These are phyloP conservation scores for Nemopilema nomurai DNA, from an alignment of 30 jellyfish, hydroid and myxozoan genomes.

Conservation along the genomic window DNA sequence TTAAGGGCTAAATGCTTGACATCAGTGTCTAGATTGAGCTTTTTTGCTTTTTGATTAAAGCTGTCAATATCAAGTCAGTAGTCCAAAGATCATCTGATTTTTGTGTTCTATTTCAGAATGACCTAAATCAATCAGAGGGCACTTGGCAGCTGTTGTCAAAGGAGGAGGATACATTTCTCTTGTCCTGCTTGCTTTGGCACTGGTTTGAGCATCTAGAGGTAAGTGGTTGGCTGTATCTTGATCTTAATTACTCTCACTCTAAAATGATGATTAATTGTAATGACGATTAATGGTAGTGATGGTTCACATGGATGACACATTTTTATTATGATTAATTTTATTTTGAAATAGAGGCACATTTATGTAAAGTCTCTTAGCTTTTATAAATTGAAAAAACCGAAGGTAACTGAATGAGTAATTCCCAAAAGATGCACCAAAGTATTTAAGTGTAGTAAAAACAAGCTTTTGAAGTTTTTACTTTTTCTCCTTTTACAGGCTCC, in stretches of 20 bases:
- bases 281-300: too few species aligned
- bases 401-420: too few species aligned
- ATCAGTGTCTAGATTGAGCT: too few species aligned
- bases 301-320: too few species aligned
- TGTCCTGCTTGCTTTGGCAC: constrained; percentile 74
- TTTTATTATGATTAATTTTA: too few species aligned
- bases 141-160: constrained; percentile 50
- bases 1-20: background rate
- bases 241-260: background rate
- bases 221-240: background rate
- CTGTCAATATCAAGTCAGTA: background rate
- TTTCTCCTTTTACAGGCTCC: constrained; percentile 57
- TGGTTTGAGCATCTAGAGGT: constrained; percentile 88
- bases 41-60: background rate
- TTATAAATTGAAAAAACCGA: too few species aligned
- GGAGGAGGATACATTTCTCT: constrained; percentile 47
- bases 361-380: too few species aligned
- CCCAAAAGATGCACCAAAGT: too few species aligned
- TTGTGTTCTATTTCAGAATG: constrained; percentile 22
- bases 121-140: constrained; percentile 45
- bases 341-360: too few species aligned
- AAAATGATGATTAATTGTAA: background rate
- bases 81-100: background rate
- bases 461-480: too few species aligned
- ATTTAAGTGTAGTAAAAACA: too few species aligned